Percentiles rank a stretch among this genome's conserved stretches.
These are phyloP conservation scores for Tenthredo mesomela DNA, from an alignment of 2,888 invertebrate species.

Conservation along the genomic window DNA sequence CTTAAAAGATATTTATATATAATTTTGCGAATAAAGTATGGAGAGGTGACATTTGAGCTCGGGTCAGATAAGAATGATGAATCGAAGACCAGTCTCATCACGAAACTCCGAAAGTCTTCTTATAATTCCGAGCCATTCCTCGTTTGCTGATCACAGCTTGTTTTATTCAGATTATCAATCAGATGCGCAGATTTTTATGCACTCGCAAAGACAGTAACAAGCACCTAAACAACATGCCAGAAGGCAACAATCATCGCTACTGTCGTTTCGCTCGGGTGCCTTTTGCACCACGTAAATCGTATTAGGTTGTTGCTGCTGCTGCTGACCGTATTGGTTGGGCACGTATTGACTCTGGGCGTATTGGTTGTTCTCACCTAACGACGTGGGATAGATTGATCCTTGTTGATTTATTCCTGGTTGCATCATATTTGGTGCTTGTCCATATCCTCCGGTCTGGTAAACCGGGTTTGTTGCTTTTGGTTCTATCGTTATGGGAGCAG, in stretches of 20 bases:
- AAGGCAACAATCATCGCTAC: not conserved
- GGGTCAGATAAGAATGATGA: not conserved
- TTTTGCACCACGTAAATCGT: slow-evolving; percentile 31
- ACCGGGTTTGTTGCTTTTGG: not conserved
- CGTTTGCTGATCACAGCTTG: not conserved
- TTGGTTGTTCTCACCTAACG: slow-evolving; percentile 17
- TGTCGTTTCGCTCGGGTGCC: not conserved
- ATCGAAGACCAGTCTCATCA: not conserved
- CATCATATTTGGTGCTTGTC: not conserved
- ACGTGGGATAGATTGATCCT: not conserved
- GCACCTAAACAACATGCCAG: not conserved
- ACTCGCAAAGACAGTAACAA: slow-evolving; percentile 16
- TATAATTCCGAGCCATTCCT: not conserved
- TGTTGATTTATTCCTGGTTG: not conserved
- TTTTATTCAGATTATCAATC: not conserved
- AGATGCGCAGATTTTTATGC: not conserved
- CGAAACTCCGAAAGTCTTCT: not conserved
- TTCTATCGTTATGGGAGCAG: slow-evolving; percentile 8
- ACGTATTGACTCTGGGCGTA: not conserved
- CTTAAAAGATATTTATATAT: not conserved
- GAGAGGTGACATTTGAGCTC: not conserved
- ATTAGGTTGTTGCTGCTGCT: not conserved
- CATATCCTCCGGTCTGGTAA: not conserved
- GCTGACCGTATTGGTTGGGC: not conserved
- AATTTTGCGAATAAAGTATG: not conserved